Conservation (phyloP, 2,888 invertebrate genomes). For the Melanotus villosus region DNA sequence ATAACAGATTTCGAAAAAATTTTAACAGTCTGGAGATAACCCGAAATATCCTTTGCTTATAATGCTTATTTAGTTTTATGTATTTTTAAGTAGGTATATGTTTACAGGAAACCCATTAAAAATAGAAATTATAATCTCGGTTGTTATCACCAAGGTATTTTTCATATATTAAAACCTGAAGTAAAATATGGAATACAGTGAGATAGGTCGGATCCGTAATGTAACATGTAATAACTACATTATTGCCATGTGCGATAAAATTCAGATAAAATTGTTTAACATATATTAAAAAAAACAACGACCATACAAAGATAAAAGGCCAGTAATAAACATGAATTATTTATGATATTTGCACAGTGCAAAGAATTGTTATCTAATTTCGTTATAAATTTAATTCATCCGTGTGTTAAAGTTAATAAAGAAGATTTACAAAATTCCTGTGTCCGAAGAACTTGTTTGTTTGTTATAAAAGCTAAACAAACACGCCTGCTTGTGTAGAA, state of each 20-base stretch:
- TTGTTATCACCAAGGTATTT: slow-evolving; percentile 17
- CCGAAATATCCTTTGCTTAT: too few relatives aligned
- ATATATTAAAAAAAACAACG: slow-evolving; percentile 10
- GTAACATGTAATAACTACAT: not conserved
- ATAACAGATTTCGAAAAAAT: too few relatives aligned
- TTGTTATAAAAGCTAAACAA: slow-evolving; percentile 21
- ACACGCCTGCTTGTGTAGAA: slow-evolving; percentile 25
- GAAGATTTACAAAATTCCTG: slow-evolving; percentile 5
- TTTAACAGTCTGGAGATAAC: too few relatives aligned
- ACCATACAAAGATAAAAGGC: not conserved
- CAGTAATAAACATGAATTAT: not conserved
- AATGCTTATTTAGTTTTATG: not conserved
- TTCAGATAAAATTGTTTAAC: slow-evolving; percentile 19
- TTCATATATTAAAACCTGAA: not conserved
- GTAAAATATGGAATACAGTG: slow-evolving; percentile 35
- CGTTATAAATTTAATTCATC: slow-evolving; percentile 2
- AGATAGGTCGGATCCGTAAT: slow-evolving; percentile 40
- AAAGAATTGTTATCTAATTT: slow-evolving; percentile 24
- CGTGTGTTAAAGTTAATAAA: slow-evolving; percentile 1
- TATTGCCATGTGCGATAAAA: slow-evolving; percentile 24
- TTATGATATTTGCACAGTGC: slow-evolving; percentile 24
- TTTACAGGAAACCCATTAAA: not conserved
- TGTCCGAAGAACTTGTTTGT: slow-evolving; percentile 24
- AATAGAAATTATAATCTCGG: not conserved
- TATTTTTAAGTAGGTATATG: not conserved